These are phyloP conservation scores for Schlechtendalia chinensis DNA, from an alignment of 1,140 invertebrate genomes.

Conservation along the genomic window DNA sequence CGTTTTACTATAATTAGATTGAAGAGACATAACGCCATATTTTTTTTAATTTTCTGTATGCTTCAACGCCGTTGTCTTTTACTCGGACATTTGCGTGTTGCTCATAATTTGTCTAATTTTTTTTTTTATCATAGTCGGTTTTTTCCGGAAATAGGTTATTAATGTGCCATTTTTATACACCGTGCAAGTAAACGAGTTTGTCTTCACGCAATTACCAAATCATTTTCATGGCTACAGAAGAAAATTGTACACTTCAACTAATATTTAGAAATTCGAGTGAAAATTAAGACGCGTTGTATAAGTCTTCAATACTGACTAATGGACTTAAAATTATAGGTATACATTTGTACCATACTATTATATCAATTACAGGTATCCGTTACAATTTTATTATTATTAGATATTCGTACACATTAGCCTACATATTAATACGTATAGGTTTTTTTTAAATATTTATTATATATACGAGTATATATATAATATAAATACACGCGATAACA, in stretches of 20 bases:
- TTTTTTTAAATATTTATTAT: too few species aligned
- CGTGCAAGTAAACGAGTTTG: background rate
- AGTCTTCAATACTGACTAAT: too few species aligned
- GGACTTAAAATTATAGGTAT: too few species aligned
- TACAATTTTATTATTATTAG: too few species aligned
- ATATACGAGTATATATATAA: too few species aligned
- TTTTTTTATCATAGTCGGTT: background rate
- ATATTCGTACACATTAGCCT: too few species aligned
- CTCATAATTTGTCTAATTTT: background rate
- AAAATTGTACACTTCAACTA: background rate
- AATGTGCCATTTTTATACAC: background rate
- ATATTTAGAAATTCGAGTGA: background rate
- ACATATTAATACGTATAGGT: too few species aligned
- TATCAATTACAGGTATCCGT: too few species aligned
- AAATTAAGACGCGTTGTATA: background rate
- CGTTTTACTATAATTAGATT: background rate
- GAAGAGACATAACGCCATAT: too few species aligned
- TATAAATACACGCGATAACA: too few species aligned
- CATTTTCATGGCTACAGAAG: background rate
- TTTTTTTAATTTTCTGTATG: too few species aligned
- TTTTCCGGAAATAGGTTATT: constrained; percentile 19
- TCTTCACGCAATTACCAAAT: background rate
- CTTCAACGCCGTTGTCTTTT: background rate
- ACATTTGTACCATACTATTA: too few species aligned
- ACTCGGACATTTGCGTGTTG: background rate